Evolutionary conservation across 2,888 invertebrate genomes (phyloP), one percentile per base, ranked within the genome.

Genomic region (Eucera pruinosa): DNA sequence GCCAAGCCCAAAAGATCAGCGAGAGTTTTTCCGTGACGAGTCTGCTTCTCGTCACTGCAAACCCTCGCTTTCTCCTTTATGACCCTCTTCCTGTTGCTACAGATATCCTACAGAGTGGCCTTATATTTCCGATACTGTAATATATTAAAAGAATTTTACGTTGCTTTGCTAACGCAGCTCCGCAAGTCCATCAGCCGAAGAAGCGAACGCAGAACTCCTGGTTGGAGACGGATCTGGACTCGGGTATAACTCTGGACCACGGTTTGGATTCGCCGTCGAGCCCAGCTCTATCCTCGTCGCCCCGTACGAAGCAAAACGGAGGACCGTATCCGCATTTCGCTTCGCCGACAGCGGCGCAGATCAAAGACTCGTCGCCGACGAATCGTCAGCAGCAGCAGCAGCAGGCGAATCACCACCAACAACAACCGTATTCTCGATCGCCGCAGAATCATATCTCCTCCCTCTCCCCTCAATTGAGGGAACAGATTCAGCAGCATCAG

Each of bases 191-290:
- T 27, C 90, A 90, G 25, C 78, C 92, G 65, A 95, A 95, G 87
- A 95, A 94, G 86, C 94, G 94, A 66, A 94, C 95, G 20, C 95
- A 94, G 55, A 95, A 96, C 2, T 95, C 95, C 0, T 98, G 98
- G 96, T 94, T 96, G 67, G 98, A 98, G 93, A 98, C 98, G 0
- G 98, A 98, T 92, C 93, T 98, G 33, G 98, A 98, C 91, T 95
- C 96, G 0, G 96, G 96, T 89, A 94, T 95, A 73, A 96, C 96
- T 0, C 93, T 95, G 62, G 97, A 97, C 90, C 96, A 95, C 84
- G 95, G 95, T 2, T 92, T 95, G 39, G 94, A 92, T 50, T 93
- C 93, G 58, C 87, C 91, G 6, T 86, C 89, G 47, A 89, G 89
- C 52, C 88, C 89, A 2, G 86, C 87, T 6, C 43, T 77, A 11